phyloP scores from a whole-genome alignment of 2,888 invertebrate species.

The Catocala sponsa region DNA sequence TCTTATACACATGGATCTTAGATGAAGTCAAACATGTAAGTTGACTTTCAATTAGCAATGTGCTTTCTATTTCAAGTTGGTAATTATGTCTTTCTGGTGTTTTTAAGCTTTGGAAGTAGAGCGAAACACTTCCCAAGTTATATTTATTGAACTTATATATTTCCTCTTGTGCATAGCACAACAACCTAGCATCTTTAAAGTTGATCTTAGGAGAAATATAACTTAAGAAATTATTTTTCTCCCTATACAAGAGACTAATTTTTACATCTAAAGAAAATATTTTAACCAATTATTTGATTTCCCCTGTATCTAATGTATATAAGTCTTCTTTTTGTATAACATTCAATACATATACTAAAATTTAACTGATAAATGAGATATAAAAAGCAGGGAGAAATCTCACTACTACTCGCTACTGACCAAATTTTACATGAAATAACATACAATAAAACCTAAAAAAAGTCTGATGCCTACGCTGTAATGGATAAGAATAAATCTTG shows the following conservation, averaged over 20 bases:
- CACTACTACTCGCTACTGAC: constrained; percentile 54
- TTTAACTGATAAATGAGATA: constrained; percentile 46
- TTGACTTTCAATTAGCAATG: constrained; percentile 41
- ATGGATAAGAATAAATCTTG: constrained; percentile 64
- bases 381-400: constrained; percentile 50
- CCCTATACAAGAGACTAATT: constrained; percentile 53
- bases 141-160: constrained; percentile 40
- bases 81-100: constrained; percentile 34
- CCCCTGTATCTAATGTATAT: constrained; percentile 60
- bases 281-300: constrained; percentile 60
- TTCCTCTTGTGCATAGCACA: constrained; percentile 47
- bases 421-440: constrained; percentile 58
- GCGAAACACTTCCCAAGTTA: constrained; percentile 21
- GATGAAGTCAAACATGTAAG: constrained; percentile 48
- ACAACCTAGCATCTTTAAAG: constrained; percentile 52
- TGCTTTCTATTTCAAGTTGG: constrained; percentile 32
- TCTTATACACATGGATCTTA: constrained; percentile 34
- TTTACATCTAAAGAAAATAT: constrained; percentile 50
- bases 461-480: constrained; percentile 64
- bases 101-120: constrained; percentile 32
- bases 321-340: constrained; percentile 53
- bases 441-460: constrained; percentile 59
- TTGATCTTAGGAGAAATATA: constrained; percentile 72
- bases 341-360: constrained; percentile 52
- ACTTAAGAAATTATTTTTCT: constrained; percentile 66